Percentiles rank a stretch among this genome's conserved stretches.
Evolutionary conservation across 2,888 invertebrate genomes (phyloP).

Genomic region (Papilio protenor): DNA sequence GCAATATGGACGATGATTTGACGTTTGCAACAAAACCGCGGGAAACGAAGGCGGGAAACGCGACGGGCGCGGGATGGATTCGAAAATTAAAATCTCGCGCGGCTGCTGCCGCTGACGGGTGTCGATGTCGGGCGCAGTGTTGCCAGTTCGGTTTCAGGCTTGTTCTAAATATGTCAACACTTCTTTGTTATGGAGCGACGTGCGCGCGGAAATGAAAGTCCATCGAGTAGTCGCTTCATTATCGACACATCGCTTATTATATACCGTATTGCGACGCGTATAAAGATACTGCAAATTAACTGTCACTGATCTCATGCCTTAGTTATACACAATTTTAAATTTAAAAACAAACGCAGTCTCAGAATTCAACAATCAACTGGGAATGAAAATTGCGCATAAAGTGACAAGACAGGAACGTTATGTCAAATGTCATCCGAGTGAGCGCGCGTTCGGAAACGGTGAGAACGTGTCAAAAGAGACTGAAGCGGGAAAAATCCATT

Average conservation of each 20-base stretch:
- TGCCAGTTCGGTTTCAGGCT: conserved; percentile 79
- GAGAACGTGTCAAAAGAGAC: conserved; percentile 41
- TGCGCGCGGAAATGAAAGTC: conserved; percentile 82
- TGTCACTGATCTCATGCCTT: conserved; percentile 41
- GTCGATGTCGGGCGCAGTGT: conserved; percentile 65
- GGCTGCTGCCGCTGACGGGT: conserved; percentile 76
- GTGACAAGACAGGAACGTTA: not conserved
- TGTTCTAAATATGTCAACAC: conserved; percentile 84
- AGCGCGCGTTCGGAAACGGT: conserved; percentile 30
- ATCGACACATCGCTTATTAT: conserved; percentile 76
- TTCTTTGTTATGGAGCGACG: conserved; percentile 82
- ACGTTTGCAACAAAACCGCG: conserved; percentile 73
- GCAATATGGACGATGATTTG: conserved; percentile 71
- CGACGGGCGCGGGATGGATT: conserved; percentile 74
- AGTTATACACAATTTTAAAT: not conserved
- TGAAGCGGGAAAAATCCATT: conserved; percentile 58
- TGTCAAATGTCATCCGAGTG: conserved; percentile 27
- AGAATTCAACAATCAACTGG: not conserved
- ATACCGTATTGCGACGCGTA: conserved; percentile 52
- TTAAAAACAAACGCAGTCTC: not conserved
- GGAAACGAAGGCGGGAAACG: conserved; percentile 62
- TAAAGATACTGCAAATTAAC: conserved; percentile 57
- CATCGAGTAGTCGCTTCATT: conserved; percentile 76
- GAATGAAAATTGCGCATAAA: not conserved
- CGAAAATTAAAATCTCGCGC: conserved; percentile 82